Evolutionary conservation across 2,888 invertebrate species (phyloP), one percentile per base, ranked within the genome.

Genomic region (Erebia ligea): DNA sequence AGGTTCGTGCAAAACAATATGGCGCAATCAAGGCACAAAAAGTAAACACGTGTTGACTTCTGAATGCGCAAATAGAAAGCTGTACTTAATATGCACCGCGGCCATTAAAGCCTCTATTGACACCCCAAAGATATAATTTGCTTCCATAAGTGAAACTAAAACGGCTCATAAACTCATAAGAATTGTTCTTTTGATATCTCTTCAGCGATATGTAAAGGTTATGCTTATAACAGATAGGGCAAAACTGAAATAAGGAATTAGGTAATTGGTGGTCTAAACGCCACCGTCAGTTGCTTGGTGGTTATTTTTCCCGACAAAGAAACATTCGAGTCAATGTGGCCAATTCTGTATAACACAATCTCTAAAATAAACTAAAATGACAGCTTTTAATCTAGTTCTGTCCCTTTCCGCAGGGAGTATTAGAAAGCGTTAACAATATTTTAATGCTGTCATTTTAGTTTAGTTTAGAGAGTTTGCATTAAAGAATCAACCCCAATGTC

Each of bases 1-100:
- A 3, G 25, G 6, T 5, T 34, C 34, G 34, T 34, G 34, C 34
- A 34, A 6, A 45, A 45, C 1, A 54, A 54, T 54, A 54, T 54
- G 17, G 54, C 19, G 19, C 1, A 19, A 19, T 9, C n/a, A 19
- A 19, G 54, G 17, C 54, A 54, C 19, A 19, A 34, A 6, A 34
- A 34, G 34, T 6, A 34, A 57, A 57, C 57, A 61, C 59, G 34
- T 15, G 67, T 40, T 19, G 45, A 45, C 3, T 9, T 15, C n/a
- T n/a, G 54, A 59, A 45, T 58, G 19, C 67, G 13, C 21, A 9
- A 68, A 17, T 67, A 71, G 74, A 74, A 74, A 74, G 74, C 56
- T 40, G 13, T 19, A 13, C 4, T 72, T 72, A 66, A 52, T 34
- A 72, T 68, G 72, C 70, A 42, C 70, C 15, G 48, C 65, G 13